These are phyloP conservation scores for Malthinus seriepunctatus DNA, from an alignment of 2,888 invertebrate species.

Conservation along the genomic window DNA sequence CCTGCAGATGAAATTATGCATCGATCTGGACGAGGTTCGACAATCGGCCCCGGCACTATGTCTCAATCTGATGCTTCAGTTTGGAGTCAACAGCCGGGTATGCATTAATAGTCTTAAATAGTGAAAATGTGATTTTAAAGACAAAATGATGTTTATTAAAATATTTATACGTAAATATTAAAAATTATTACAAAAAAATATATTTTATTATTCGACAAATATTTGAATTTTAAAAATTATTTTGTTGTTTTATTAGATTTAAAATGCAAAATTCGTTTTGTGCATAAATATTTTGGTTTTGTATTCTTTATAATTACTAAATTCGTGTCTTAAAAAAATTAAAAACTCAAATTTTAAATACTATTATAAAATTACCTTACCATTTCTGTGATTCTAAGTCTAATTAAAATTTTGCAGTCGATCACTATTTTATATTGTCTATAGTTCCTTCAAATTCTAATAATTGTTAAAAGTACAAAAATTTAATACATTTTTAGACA, in stretches of 20 bases:
- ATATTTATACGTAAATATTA: no score
- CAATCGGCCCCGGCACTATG: conserved; percentile 47
- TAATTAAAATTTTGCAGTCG: no score
- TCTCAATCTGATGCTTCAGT: conserved; percentile 46
- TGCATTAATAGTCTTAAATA: conserved; percentile 35
- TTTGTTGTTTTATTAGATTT: not conserved
- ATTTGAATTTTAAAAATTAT: not conserved
- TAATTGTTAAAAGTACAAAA: no score
- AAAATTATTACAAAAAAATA: not conserved
- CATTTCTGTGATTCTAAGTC: no score
- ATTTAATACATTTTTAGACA: no score
- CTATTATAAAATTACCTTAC: no score
- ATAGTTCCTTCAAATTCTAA: no score
- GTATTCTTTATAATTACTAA: not conserved
- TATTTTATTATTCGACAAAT: not conserved
- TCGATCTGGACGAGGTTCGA: conserved; percentile 53
- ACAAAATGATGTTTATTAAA: not conserved
- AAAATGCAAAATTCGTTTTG: not conserved
- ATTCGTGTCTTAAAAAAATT: not conserved
- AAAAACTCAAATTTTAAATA: no score
- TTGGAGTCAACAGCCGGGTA: conserved; percentile 59
- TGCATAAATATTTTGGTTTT: not conserved
- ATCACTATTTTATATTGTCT: no score
- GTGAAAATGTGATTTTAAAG: conserved; percentile 10
- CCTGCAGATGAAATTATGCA: conserved; percentile 85